phyloP scores from a whole-genome alignment of 2,113 vertebrate species.

The Aldabrachelys gigantea region DNA sequence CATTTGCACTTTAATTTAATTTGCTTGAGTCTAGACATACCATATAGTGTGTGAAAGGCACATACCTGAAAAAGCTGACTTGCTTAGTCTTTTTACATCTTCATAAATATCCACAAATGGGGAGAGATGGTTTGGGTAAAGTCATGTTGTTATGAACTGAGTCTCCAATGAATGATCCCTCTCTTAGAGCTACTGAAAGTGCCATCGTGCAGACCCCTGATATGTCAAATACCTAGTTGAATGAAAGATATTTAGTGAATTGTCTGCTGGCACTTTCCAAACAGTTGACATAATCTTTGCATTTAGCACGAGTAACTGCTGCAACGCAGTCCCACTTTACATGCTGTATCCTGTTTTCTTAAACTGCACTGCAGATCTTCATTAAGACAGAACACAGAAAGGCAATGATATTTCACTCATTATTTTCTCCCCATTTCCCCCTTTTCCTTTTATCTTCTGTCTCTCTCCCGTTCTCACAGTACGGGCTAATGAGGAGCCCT shows the following conservation, averaged over 20 bases:
- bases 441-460: slow-evolving; percentile 18
- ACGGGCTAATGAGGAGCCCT: slow-evolving; percentile 33
- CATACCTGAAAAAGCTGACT: background rate
- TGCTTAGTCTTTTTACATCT: background rate
- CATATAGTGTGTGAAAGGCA: background rate
- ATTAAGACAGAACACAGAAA: background rate
- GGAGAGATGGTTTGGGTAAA: slow-evolving; percentile 12
- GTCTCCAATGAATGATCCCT: slow-evolving; percentile 25
- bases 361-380: background rate
- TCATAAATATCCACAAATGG: background rate
- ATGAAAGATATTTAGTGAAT: slow-evolving; percentile 15
- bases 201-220: background rate
- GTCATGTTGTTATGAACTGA: slow-evolving; percentile 7
- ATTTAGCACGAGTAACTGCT: background rate
- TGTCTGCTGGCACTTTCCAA: slow-evolving; percentile 39
- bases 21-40: background rate
- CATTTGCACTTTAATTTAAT: background rate
- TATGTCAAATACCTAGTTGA: slow-evolving; percentile 42
- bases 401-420: slow-evolving; percentile 49
- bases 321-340: background rate
- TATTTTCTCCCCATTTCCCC: slow-evolving; percentile 25
- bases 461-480: slow-evolving; percentile 17
- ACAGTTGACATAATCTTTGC: slow-evolving; percentile 34
- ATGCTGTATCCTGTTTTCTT: background rate
- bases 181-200: slow-evolving; percentile 24